A percentile compares a stretch with the other conserved stretches of the same genome.
Evolutionary conservation across 2,888 invertebrate species (phyloP).

Genomic region (Heterodera filipjevi): DNA sequence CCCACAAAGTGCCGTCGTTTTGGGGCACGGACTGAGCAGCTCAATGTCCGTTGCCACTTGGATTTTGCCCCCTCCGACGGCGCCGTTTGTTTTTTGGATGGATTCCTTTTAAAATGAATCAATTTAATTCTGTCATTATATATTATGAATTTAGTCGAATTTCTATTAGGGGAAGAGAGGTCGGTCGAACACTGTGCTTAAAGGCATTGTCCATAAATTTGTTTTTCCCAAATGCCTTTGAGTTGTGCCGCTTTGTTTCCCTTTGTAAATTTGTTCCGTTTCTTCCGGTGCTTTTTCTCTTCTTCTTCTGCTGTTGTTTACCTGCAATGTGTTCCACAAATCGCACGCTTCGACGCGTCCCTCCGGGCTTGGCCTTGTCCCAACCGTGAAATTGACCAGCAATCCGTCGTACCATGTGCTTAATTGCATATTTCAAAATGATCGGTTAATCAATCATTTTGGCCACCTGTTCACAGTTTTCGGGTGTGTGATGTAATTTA

Average conservation of each 20-base stretch:
- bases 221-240: too few relatives aligned
- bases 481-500: conserved; percentile 56
- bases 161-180: too few relatives aligned
- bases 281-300: too few relatives aligned
- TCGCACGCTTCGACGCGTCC: conserved; percentile 23
- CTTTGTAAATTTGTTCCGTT: too few relatives aligned
- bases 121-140: neutral
- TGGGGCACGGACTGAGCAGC: conserved; percentile 45
- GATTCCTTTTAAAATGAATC: conserved; percentile 13
- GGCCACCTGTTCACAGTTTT: conserved; percentile 44
- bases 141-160: too few relatives aligned
- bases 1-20: neutral
- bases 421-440: neutral
- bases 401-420: conserved; percentile 44
- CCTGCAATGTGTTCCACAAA: conserved; percentile 36
- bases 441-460: neutral
- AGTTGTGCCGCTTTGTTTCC: too few relatives aligned
- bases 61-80: conserved; percentile 44
- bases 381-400: conserved; percentile 44
- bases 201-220: too few relatives aligned
- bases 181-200: too few relatives aligned
- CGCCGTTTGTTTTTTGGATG: conserved; percentile 30
- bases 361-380: neutral
- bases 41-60: conserved; percentile 48
- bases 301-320: neutral